These are phyloP conservation scores for Drosophila maculinotata DNA, from an alignment of 2,888 invertebrate genomes.

Conservation along the genomic window DNA sequence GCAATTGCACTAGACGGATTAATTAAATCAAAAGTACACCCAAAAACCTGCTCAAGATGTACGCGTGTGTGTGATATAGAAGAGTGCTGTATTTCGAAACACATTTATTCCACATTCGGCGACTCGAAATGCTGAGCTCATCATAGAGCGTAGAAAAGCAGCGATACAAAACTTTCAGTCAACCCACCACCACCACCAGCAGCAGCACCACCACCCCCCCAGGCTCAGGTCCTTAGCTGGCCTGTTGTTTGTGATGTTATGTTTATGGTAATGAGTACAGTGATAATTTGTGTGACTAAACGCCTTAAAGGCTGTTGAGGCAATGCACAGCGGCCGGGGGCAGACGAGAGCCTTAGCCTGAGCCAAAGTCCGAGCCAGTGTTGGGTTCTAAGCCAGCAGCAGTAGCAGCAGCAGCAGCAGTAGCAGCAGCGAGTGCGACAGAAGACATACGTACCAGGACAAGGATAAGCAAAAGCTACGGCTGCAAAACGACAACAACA, in stretches of 20 bases:
- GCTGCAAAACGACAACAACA: constrained; percentile 48
- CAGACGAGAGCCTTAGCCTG: constrained; percentile 25
- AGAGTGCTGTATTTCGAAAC: constrained; percentile 13
- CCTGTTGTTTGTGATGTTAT: constrained; percentile 46
- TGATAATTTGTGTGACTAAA: constrained; percentile 38
- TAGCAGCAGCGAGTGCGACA: not conserved
- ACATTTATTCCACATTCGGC: constrained; percentile 13
- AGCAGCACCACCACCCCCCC: not conserved
- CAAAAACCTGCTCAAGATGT: constrained; percentile 30
- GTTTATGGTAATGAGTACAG: constrained; percentile 46
- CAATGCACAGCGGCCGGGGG: constrained; percentile 43
- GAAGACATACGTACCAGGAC: constrained; percentile 30
- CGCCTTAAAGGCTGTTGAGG: constrained; percentile 63
- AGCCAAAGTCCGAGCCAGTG: constrained; percentile 21
- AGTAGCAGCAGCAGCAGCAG: constrained; percentile 2
- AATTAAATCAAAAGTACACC: constrained; percentile 16
- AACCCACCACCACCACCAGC: constrained; percentile 1
- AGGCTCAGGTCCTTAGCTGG: constrained; percentile 2
- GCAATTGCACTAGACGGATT: constrained; percentile 34
- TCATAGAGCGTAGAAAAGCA: constrained; percentile 54
- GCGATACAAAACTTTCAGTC: constrained; percentile 25
- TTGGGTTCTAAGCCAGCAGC: constrained; percentile 1
- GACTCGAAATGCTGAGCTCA: constrained; percentile 74
- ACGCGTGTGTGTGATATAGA: constrained; percentile 24
- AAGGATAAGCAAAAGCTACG: constrained; percentile 42